phyloP scores from a whole-genome alignment of 2,888 invertebrate genomes.

The Villa cingulata region DNA sequence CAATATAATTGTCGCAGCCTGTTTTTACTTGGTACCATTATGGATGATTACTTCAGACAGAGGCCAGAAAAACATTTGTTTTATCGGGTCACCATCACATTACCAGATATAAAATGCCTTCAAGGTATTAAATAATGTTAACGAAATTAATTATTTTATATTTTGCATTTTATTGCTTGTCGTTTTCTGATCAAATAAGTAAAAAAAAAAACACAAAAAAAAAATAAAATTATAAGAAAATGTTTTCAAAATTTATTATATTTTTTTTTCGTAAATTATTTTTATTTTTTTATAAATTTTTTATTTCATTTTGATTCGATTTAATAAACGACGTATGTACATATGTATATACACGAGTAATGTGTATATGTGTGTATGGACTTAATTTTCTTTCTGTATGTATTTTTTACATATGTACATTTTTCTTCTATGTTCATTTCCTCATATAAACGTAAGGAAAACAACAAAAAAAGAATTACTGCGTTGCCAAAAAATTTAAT shows the following conservation, averaged over 20 bases:
- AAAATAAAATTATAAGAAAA: too few relatives aligned
- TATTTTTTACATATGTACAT: too few relatives aligned
- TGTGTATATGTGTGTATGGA: too few relatives aligned
- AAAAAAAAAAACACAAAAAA: too few relatives aligned
- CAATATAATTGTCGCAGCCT: slow-evolving; percentile 9
- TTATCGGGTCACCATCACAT: slow-evolving; percentile 2
- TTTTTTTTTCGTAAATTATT: too few relatives aligned
- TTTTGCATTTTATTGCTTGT: too few relatives aligned
- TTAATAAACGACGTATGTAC: too few relatives aligned
- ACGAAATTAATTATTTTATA: slow-evolving; percentile 2
- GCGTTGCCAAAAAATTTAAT: neutral
- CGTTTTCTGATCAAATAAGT: too few relatives aligned
- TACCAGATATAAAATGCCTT: neutral
- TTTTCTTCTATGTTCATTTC: too few relatives aligned
- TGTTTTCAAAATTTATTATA: too few relatives aligned
- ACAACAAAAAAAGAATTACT: neutral
- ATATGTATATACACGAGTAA: too few relatives aligned
- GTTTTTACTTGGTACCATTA: slow-evolving; percentile 9
- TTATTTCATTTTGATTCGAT: neutral
- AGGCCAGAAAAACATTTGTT: slow-evolving; percentile 6
- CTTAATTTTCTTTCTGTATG: neutral
- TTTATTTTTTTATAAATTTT: neutral
- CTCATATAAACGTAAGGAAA: too few relatives aligned
- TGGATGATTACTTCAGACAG: slow-evolving; percentile 7
- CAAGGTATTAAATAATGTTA: neutral